A percentile compares a stretch with the other conserved stretches of the same genome.
phyloP scores from a whole-genome alignment of 2,888 invertebrate species.

The Caenorhabditis sp. region DNA sequence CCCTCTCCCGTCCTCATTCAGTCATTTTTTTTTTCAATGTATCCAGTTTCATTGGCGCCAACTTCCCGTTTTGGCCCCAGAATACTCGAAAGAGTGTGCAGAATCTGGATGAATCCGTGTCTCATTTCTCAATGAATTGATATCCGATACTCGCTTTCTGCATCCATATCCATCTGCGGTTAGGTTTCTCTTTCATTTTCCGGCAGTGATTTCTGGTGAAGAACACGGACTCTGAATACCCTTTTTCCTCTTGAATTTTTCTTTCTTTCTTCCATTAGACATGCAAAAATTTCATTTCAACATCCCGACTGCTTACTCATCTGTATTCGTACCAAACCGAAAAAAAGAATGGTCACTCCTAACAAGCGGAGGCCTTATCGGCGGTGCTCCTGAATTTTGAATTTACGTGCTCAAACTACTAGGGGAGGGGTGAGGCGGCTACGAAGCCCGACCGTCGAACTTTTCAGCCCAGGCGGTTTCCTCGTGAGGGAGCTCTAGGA shows the following conservation, averaged over 20 bases:
- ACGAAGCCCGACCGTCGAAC: neutral
- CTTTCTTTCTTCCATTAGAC: too few species aligned
- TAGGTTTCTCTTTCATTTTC: conserved; percentile 42
- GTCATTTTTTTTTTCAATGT: conserved; percentile 24
- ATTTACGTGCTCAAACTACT: conserved; percentile 1
- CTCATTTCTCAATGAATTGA: conserved; percentile 56
- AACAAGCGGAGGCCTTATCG: conserved; percentile 31
- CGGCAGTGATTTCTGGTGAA: neutral
- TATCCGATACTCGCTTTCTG: conserved; percentile 42
- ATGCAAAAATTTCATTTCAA: too few species aligned
- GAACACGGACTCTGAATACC: neutral
- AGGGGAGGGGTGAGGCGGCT: neutral
- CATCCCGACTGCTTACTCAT: too few species aligned
- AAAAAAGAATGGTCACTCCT: conserved; percentile 6
- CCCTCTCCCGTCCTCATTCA: conserved; percentile 27
- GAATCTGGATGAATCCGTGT: conserved; percentile 34
- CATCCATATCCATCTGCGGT: conserved; percentile 14
- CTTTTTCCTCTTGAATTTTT: neutral
- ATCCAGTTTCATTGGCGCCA: conserved; percentile 35
- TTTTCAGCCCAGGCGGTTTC: neutral
- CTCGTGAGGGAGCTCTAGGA: conserved; percentile 10
- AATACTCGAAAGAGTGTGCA: conserved; percentile 40
- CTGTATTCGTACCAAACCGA: too few species aligned
- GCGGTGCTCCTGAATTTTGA: conserved; percentile 18
- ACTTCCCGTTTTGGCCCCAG: conserved; percentile 57